phyloP scores from a whole-genome alignment of 2,113 vertebrate species.

The Salvator merianae region DNA sequence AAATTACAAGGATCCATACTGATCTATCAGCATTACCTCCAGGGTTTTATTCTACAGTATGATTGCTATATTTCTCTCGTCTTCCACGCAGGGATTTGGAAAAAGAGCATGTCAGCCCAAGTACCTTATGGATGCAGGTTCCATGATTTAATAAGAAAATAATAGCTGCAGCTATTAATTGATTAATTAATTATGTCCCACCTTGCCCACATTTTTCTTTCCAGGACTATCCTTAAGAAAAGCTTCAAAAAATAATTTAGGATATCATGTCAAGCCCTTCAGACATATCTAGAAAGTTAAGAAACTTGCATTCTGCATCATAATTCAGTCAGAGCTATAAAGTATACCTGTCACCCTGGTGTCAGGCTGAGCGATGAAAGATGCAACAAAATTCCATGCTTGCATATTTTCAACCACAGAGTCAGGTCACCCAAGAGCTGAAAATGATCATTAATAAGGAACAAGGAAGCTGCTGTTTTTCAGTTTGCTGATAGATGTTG shows the following conservation, averaged over 20 bases:
- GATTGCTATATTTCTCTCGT: not conserved
- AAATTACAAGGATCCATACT: not conserved
- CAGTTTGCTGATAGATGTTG: not conserved
- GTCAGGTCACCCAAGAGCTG: slow-evolving; percentile 48
- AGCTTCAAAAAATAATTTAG: not conserved
- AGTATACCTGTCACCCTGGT: not conserved
- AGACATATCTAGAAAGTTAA: not conserved
- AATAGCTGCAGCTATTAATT: not conserved
- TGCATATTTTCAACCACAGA: not conserved
- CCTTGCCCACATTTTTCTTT: not conserved
- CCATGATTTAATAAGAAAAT: not conserved
- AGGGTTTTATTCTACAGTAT: too few relatives aligned
- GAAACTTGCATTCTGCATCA: too few relatives aligned
- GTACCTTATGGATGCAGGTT: not conserved
- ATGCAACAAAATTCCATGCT: not conserved
- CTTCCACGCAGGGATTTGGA: not conserved
- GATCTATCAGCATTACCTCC: not conserved
- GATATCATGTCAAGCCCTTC: not conserved
- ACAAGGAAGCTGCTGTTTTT: slow-evolving; percentile 13
- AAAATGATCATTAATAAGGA: slow-evolving; percentile 26
- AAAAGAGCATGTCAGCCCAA: not conserved
- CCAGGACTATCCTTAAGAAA: not conserved
- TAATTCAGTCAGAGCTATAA: not conserved
- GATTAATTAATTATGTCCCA: too few relatives aligned
- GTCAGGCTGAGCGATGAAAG: not conserved